These are phyloP conservation scores for Exocentrus adspersus DNA, from an alignment of 2,888 invertebrate species.

Conservation along the genomic window DNA sequence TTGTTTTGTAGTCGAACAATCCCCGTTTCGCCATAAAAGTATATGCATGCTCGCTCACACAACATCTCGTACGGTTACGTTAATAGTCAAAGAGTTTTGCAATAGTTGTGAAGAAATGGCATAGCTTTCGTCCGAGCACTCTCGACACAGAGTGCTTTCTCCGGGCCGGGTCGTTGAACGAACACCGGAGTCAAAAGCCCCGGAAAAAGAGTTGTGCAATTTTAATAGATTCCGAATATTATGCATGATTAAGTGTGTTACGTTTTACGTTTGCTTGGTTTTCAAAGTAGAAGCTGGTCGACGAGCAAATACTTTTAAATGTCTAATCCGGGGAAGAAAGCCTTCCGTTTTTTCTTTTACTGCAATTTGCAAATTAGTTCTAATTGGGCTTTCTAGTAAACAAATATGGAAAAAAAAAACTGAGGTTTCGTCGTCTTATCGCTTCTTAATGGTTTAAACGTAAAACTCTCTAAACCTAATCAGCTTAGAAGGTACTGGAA, in stretches of 20 bases:
- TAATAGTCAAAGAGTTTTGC: conserved; percentile 36
- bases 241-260: conserved; percentile 23
- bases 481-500: too few relatives aligned
- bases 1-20: not conserved
- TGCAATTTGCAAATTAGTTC: conserved; percentile 7
- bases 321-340: conserved; percentile 15
- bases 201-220: conserved; percentile 55
- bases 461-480: too few relatives aligned
- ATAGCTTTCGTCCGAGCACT: conserved; percentile 46
- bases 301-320: conserved; percentile 10
- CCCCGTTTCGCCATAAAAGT: conserved; percentile 22
- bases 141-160: conserved; percentile 40
- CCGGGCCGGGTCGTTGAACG: conserved; percentile 40
- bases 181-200: conserved; percentile 52
- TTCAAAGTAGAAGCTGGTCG: conserved; percentile 11
- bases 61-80: conserved; percentile 30
- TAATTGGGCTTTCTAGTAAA: conserved; percentile 2
- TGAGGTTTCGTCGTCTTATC: not conserved
- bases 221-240: conserved; percentile 48
- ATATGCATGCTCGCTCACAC: too few relatives aligned
- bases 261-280: conserved; percentile 9
- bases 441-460: too few relatives aligned
- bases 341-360: not conserved
- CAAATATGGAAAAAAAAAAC: not conserved
- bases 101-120: conserved; percentile 43